Percentiles rank a stretch among this genome's conserved stretches.
phyloP scores from a whole-genome alignment of 2,888 invertebrate genomes.

The Steinernema hermaphroditum region DNA sequence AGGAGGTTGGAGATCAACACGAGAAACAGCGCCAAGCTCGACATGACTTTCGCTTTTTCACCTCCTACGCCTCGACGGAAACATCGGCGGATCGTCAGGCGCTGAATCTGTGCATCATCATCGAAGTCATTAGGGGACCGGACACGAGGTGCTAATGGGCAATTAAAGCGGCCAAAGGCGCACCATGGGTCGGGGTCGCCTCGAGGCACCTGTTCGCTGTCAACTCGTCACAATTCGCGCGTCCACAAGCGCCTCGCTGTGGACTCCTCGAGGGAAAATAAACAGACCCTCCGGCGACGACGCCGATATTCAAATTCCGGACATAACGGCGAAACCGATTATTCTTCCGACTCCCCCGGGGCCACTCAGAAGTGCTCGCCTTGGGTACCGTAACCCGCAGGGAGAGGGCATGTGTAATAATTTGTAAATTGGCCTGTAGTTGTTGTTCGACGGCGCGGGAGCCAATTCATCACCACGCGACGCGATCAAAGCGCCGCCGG shows the following conservation, averaged over 20 bases:
- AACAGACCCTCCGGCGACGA: background rate
- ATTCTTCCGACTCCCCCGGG: slow-evolving; percentile 11
- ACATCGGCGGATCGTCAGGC: slow-evolving; percentile 24
- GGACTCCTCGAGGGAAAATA: background rate
- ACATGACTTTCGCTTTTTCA: slow-evolving; percentile 17
- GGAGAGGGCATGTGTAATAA: slow-evolving; percentile 12
- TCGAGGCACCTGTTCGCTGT: slow-evolving; percentile 21
- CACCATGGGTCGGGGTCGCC: background rate
- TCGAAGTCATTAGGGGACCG: slow-evolving; percentile 15
- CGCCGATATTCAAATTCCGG: slow-evolving; percentile 23
- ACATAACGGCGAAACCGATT: slow-evolving; percentile 10
- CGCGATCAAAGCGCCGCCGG: slow-evolving; percentile 22
- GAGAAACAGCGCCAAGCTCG: slow-evolving; percentile 24
- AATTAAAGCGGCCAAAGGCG: slow-evolving; percentile 17
- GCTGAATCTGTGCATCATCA: slow-evolving; percentile 25
- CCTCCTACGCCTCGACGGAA: background rate
- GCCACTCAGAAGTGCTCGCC: background rate
- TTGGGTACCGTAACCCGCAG: slow-evolving; percentile 12
- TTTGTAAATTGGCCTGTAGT: slow-evolving; percentile 21
- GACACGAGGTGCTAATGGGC: slow-evolving; percentile 31
- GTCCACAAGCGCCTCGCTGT: background rate
- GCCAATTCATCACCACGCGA: slow-evolving; percentile 26
- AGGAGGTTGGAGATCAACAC: slow-evolving; percentile 11
- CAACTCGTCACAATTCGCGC: slow-evolving; percentile 28
- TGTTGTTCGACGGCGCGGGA: background rate